A percentile compares a stretch with the other conserved stretches of the same genome.
These are phyloP conservation scores for Drosophila colorata DNA, from an alignment of 2,888 invertebrate genomes.

Conservation along the genomic window DNA sequence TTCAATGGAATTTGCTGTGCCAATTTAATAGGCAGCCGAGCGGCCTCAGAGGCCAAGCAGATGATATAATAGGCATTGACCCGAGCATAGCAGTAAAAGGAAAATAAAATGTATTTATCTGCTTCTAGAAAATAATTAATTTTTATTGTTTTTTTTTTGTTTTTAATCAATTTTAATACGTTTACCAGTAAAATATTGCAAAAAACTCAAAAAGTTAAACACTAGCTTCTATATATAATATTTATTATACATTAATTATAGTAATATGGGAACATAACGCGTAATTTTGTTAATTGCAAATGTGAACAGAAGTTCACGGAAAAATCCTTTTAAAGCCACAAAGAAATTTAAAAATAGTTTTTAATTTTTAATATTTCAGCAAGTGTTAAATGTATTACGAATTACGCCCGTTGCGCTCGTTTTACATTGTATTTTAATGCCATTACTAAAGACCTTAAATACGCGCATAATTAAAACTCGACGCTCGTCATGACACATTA, in stretches of 20 bases:
- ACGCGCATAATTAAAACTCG: constrained; percentile 60
- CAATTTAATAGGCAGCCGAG: constrained; percentile 11
- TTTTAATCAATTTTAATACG: neutral
- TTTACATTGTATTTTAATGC: constrained; percentile 38
- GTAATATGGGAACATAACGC: neutral
- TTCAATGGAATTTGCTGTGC: constrained; percentile 29
- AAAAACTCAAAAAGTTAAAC: no score
- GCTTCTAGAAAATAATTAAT: neutral
- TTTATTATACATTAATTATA: neutral
- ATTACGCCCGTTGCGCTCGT: neutral
- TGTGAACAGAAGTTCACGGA: neutral
- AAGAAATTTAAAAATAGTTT: constrained; percentile 2
- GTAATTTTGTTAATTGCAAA: neutral
- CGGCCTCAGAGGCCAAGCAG: neutral
- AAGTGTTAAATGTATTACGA: constrained; percentile 9
- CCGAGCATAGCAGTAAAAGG: neutral
- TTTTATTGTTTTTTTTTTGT: no score
- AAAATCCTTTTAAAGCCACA: constrained; percentile 6
- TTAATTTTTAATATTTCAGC: constrained; percentile 18
- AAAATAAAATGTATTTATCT: neutral
- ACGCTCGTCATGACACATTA: constrained; percentile 45
- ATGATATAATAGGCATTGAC: constrained; percentile 4
- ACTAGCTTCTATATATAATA: neutral
- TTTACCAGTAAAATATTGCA: neutral
- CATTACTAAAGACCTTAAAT: constrained; percentile 55